Evolutionary conservation across 2,888 invertebrate species (phyloP).

Genomic region (Poecilus cupreus): DNA sequence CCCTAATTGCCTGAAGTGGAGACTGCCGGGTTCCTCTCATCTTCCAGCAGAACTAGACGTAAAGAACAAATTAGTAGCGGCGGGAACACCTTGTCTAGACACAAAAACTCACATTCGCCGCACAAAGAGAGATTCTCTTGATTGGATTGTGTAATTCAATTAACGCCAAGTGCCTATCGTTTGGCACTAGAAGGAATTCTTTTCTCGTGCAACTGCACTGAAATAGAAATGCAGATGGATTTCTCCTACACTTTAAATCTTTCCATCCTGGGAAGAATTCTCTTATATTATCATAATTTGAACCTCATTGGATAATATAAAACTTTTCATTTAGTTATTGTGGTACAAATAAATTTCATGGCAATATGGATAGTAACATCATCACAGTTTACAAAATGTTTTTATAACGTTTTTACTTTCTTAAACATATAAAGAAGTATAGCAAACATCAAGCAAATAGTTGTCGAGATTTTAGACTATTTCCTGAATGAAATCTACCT

Average conservation of each 20-base stretch:
- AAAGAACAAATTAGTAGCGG: not conserved
- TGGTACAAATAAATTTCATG: no score
- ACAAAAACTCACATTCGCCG: not conserved
- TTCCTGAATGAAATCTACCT: no score
- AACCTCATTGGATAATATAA: no score
- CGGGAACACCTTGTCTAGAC: conserved; percentile 33
- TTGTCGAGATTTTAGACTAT: no score
- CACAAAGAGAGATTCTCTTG: conserved; percentile 8
- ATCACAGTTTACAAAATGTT: no score
- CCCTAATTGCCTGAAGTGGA: not conserved
- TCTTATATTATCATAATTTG: not conserved
- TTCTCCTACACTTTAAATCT: not conserved
- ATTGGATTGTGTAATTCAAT: conserved; percentile 42
- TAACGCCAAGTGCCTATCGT: conserved; percentile 13
- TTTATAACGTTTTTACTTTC: no score
- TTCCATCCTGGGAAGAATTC: not conserved
- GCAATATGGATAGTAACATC: no score
- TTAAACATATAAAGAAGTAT: no score
- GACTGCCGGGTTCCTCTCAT: not conserved
- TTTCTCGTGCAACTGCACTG: not conserved
- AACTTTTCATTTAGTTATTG: no score
- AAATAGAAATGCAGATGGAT: not conserved
- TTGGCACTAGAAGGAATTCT: conserved; percentile 9
- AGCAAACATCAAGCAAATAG: no score
- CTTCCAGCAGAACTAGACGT: not conserved